phyloP scores from a whole-genome alignment of 92 coral and sea anemone genomes.

The Umimayanthus chanpuru region DNA sequence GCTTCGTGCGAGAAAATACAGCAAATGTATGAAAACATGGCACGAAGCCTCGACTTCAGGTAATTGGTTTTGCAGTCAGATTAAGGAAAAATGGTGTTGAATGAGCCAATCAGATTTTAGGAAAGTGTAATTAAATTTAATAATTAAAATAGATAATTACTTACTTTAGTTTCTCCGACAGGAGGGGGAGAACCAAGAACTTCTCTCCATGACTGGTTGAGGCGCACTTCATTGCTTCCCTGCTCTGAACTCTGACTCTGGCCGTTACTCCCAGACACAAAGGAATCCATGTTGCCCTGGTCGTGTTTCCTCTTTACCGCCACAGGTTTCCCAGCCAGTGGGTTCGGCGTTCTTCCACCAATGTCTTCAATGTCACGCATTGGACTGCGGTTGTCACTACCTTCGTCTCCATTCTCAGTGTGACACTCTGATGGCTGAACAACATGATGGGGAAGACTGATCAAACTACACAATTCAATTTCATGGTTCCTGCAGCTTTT shows the following conservation, averaged over 20 bases:
- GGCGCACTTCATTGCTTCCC: conserved; percentile 50
- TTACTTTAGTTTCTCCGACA: conserved; percentile 81
- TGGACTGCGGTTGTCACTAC: conserved; percentile 45
- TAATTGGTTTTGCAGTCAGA: too few relatives aligned
- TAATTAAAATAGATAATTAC: background rate
- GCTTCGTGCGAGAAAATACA: too few relatives aligned
- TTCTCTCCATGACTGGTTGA: conserved; percentile 85
- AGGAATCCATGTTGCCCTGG: conserved; percentile 48
- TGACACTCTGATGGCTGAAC: conserved; percentile 42
- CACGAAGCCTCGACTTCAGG: too few relatives aligned
- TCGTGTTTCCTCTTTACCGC: conserved; percentile 84
- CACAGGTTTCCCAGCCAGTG: conserved; percentile 68
- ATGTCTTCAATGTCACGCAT: conserved; percentile 88
- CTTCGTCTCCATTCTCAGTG: conserved; percentile 29
- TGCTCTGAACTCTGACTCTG: conserved; percentile 14
- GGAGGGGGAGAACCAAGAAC: conserved; percentile 92
- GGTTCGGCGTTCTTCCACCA: conserved; percentile 53
- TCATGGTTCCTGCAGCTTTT: background rate
- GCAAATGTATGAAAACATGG: too few relatives aligned
- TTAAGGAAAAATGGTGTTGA: too few relatives aligned
- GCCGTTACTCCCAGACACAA: conserved; percentile 4
- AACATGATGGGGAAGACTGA: background rate
- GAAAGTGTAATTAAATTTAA: too few relatives aligned
- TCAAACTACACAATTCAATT: background rate
- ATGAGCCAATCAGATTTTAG: too few relatives aligned